These are phyloP conservation scores for Onychorhynchus coronatus DNA, from an alignment of 2,113 vertebrate genomes.

Conservation along the genomic window DNA sequence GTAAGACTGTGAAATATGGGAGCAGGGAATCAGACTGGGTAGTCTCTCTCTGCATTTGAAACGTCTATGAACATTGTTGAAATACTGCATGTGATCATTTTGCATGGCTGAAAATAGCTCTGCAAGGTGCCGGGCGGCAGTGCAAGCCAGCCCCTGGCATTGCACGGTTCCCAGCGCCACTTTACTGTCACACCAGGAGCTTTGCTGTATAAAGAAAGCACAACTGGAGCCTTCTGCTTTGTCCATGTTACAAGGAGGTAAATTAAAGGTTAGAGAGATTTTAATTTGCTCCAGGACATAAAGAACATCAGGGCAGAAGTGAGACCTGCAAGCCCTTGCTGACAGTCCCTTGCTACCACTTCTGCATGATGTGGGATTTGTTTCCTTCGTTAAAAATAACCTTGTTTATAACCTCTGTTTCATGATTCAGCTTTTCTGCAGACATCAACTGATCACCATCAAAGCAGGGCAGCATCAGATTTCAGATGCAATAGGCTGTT, in stretches of 20 bases:
- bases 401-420: constrained; percentile 52
- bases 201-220: neutral
- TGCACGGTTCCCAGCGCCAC: neutral
- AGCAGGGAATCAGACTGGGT: neutral
- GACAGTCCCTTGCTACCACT: neutral
- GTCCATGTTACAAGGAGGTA: neutral
- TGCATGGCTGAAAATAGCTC: neutral
- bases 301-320: neutral
- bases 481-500: neutral
- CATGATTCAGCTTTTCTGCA: constrained; percentile 50
- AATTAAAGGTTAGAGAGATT: constrained; percentile 8
- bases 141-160: neutral
- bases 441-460: neutral
- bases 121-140: neutral
- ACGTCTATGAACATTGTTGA: neutral
- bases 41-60: constrained; percentile 3
- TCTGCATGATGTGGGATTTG: neutral
- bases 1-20: neutral
- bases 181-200: neutral
- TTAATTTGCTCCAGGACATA: neutral
- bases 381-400: neutral
- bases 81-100: neutral
- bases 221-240: neutral
- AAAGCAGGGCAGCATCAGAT: constrained; percentile 6
- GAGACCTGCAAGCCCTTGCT: neutral